Base-by-base conservation (phyloP, 2,113 vertebrate genomes). In the Etia nguti region DNA sequence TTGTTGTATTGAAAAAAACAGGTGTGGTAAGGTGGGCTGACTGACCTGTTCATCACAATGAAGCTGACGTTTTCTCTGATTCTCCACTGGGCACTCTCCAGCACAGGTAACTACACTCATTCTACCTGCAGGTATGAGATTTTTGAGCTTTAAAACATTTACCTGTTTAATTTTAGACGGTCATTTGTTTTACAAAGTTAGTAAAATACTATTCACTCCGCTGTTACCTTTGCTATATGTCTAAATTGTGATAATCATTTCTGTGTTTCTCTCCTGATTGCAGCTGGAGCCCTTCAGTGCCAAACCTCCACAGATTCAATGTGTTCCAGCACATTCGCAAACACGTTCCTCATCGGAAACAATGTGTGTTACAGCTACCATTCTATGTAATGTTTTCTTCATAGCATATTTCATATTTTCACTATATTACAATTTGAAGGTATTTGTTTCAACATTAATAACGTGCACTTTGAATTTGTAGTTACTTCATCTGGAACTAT, bases 231-330 rank as follows among this genome's bases (percentile, higher is more conserved):
- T n/a, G n/a, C n/a, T n/a, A n/a, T n/a, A n/a, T n/a, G n/a, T n/a
- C n/a, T n/a, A n/a, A n/a, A n/a, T n/a, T n/a, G n/a, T n/a, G n/a
- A n/a, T n/a, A n/a, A n/a, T n/a, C n/a, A n/a, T n/a, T n/a, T 18
- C 0, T 48, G 46, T 48, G 0, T 48, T 48, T 1, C 15, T 48
- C 46, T 48, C 15, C 46, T 48, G 46, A 48, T 48, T 48, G 46
- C 46, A 48, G 46, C 46, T 16, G 46, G 46, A 48, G 46, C 46
- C 3, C 46, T 48, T 7, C 3, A 3, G 46, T 48, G 46, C 0
- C 6, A 16, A 48, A 8, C 15, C 46, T 48, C 13, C 46, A 0
- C 0, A 2, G 3, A 16, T 48, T 48, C 0, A 0, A 2, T 2
- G 0, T 48, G 46, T 48, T 48, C 46, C 16, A 16, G 0, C 43